Conservation (phyloP, 2,113 vertebrate species). For the Grallaria varia region DNA sequence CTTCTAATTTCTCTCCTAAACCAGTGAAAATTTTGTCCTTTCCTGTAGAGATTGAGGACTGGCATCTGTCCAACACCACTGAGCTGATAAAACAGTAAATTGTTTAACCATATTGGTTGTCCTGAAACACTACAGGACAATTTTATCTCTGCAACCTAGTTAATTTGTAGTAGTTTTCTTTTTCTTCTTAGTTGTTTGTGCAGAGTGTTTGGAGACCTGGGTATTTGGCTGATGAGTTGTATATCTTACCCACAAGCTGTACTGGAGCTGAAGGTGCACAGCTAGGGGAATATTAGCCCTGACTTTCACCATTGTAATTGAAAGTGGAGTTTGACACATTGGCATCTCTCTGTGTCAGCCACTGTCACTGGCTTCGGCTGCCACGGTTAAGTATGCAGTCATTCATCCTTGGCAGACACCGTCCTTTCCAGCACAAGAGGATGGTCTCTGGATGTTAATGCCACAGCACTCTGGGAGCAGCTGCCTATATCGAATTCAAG, state of each 20-base stretch:
- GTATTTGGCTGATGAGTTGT: not conserved
- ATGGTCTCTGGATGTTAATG: conserved; percentile 58
- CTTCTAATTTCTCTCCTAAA: not conserved
- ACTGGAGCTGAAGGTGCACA: not conserved
- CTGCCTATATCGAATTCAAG: conserved; percentile 65
- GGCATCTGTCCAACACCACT: not conserved
- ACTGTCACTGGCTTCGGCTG: conserved; percentile 29
- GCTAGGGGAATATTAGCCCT: conserved; percentile 31
- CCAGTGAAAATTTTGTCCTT: not conserved
- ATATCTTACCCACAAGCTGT: not conserved
- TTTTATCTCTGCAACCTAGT: conserved; percentile 27
- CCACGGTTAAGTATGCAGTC: conserved; percentile 35
- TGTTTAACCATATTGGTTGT: conserved; percentile 17
- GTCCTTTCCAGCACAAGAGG: conserved; percentile 48
- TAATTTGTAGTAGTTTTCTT: conserved; percentile 15
- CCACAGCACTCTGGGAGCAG: conserved; percentile 57
- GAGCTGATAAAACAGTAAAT: conserved; percentile 22
- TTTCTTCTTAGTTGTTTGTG: not conserved
- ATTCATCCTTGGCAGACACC: conserved; percentile 36
- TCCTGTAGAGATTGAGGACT: not conserved
- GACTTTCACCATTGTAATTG: conserved; percentile 50
- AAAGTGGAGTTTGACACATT: conserved; percentile 56
- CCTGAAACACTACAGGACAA: not conserved
- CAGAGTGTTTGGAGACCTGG: not conserved
- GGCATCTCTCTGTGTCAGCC: conserved; percentile 16